Base-by-base conservation (phyloP, 2,888 invertebrate species). In the Augochlorella aurata region DNA sequence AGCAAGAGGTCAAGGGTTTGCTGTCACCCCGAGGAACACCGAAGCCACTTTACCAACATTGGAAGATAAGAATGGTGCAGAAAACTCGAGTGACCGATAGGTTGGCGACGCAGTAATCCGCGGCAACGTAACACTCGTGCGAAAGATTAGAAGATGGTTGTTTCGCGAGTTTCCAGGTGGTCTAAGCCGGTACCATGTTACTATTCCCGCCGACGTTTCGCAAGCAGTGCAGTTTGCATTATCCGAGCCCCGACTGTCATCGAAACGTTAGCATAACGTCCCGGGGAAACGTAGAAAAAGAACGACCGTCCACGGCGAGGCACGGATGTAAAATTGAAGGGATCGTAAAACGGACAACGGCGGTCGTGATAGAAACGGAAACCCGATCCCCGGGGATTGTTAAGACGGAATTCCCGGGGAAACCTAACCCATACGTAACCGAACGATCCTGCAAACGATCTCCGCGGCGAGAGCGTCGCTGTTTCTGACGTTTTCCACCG, bases 401-500 rank as follows among this genome's bases (percentile, higher is more conserved):
- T 61, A 61, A 61, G n/a, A n/a, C 63, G 58, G 45, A 72, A 63
- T 72, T 63, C 47, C 18, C 44, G 38, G 16, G 29, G 63, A 63
- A 63, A 63, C 63, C 63, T 63, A 63, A 63, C 63, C 63, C 63
- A 63, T 38, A 29, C 61, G 61, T 61, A 63, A 38, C 44, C 29
- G 10, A 63, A 29, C 61, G 29, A 29, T 68, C 63, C 47, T 77
- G 72, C 79, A 52, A 81, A 38, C 68, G 74, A 79, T 70, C 63
- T 71, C 52, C n/a, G 58, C 47, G 16, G 18, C 45, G n/a, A 8
- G n/a, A 72, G 63, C 50, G 50, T 38, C 38, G 52, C 70, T 83
- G 83, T 73, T 79, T 52, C 83, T 81, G 81, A 81, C 77, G 44
- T 77, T 67, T 38, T 74, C 29, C 61, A 63, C 50, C 29, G 82